A percentile compares a stretch with the other conserved stretches of the same genome.
Evolutionary conservation across 2,797 vertebrate genomes (phyloP).

Genomic region (Hyperoplus lanceolatus): DNA sequence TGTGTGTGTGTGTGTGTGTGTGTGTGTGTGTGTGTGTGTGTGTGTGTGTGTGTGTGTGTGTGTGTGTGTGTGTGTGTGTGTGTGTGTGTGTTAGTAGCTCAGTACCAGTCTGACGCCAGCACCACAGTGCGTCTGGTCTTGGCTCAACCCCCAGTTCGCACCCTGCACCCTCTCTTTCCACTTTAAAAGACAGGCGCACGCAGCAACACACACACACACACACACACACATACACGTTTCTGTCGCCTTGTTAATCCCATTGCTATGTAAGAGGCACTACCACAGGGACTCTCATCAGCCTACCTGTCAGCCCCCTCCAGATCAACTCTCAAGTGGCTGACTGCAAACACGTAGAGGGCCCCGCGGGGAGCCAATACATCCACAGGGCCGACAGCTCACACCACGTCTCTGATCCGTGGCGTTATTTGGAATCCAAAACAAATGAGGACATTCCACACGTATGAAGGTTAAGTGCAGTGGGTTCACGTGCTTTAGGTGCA

Average conservation of each 20-base stretch:
- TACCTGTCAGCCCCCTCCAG: conserved; percentile 66
- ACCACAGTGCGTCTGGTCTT: conserved; percentile 64
- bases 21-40: conserved; percentile 17
- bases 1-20: conserved; percentile 25
- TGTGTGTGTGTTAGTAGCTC: conserved; percentile 5
- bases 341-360: conserved; percentile 52
- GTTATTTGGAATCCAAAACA: conserved; percentile 56
- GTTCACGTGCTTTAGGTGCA: conserved; percentile 27
- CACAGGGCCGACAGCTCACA: conserved; percentile 23
- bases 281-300: conserved; percentile 56
- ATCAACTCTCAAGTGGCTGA: conserved; percentile 60
- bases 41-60: conserved; percentile 24
- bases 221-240: conserved; percentile 22
- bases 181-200: conserved; percentile 30
- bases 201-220: conserved; percentile 24
- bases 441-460: conserved; percentile 41
- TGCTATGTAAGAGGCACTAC: conserved; percentile 59
- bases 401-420: conserved; percentile 23
- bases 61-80: too few species aligned
- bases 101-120: conserved; percentile 72
- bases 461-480: not conserved
- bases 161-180: conserved; percentile 20
- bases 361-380: conserved; percentile 35
- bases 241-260: conserved; percentile 53
- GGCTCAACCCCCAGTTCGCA: conserved; percentile 29